phyloP scores from a whole-genome alignment of 2,888 invertebrate species.

The Athalia rosae region DNA sequence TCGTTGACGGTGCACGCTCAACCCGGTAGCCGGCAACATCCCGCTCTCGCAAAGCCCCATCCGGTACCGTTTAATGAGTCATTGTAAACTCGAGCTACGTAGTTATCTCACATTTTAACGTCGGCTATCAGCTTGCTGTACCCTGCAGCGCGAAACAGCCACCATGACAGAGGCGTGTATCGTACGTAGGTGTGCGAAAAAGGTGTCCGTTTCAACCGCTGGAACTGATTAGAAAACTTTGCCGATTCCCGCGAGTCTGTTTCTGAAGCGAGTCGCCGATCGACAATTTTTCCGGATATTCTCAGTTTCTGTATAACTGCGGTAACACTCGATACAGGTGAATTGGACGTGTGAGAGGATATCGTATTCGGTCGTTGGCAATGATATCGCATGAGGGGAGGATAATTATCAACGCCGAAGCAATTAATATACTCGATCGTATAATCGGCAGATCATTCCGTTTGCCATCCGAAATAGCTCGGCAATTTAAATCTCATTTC shows the following conservation, averaged over 20 bases:
- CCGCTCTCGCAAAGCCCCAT: not conserved
- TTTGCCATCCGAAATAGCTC: too few species aligned
- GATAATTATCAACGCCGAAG: too few species aligned
- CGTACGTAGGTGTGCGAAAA: not conserved
- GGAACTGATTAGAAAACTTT: constrained; percentile 38
- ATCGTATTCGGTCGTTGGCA: too few species aligned
- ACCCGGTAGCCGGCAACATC: constrained; percentile 23
- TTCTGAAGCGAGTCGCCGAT: constrained; percentile 18
- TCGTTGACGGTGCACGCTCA: constrained; percentile 31
- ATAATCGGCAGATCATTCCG: too few species aligned
- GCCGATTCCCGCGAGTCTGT: constrained; percentile 6
- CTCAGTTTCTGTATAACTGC: not conserved
- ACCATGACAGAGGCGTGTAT: constrained; percentile 4
- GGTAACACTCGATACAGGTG: not conserved
- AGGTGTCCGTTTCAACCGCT: constrained; percentile 30
- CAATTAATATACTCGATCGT: too few species aligned
- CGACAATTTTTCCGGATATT: not conserved
- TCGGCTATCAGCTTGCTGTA: constrained; percentile 24
- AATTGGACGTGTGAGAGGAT: too few species aligned
- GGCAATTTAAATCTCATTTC: too few species aligned
- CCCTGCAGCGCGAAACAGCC: constrained; percentile 22
- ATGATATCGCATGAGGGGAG: too few species aligned
- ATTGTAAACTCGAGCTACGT: constrained; percentile 29
- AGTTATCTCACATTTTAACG: constrained; percentile 33
- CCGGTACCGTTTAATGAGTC: constrained; percentile 37